phyloP scores from a whole-genome alignment of 2,797 vertebrate species.

The Characodon lateralis region DNA sequence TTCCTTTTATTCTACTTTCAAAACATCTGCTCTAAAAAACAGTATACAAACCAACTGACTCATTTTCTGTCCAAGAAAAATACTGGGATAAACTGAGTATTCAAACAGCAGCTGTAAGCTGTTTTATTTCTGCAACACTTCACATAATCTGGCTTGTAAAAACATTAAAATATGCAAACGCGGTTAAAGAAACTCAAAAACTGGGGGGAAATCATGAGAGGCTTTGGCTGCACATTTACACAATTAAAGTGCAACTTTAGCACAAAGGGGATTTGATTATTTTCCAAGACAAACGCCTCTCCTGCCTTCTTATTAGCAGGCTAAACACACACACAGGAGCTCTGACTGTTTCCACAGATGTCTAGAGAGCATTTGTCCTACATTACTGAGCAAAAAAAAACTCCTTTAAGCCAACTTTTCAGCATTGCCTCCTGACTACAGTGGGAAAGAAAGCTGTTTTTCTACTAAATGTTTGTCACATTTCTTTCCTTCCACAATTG shows the following conservation, averaged over 20 bases:
- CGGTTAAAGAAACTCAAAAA: not conserved
- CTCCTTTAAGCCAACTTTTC: conserved; percentile 36
- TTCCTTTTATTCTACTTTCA: conserved; percentile 50
- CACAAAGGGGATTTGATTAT: conserved; percentile 20
- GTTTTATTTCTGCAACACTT: conserved; percentile 6
- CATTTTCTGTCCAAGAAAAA: conserved; percentile 19
- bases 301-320: conserved; percentile 66
- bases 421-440: conserved; percentile 14
- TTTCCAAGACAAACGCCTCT: conserved; percentile 57
- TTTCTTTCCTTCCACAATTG: not conserved
- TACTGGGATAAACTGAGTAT: conserved; percentile 13
- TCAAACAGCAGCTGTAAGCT: conserved; percentile 42
- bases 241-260: conserved; percentile 26
- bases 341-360: conserved; percentile 54
- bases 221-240: conserved; percentile 16
- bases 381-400: conserved; percentile 43
- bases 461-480: too few relatives aligned
- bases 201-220: not conserved
- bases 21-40: conserved; percentile 19
- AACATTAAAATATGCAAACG: conserved; percentile 27
- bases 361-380: conserved; percentile 50
- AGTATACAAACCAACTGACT: conserved; percentile 34
- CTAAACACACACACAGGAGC: conserved; percentile 58
- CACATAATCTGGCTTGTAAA: conserved; percentile 14
- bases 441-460: not conserved